A percentile compares a stretch with the other conserved stretches of the same genome.
Evolutionary conservation across 2,797 vertebrate species (phyloP).

Genomic region (Limnodromus scolopaceus): DNA sequence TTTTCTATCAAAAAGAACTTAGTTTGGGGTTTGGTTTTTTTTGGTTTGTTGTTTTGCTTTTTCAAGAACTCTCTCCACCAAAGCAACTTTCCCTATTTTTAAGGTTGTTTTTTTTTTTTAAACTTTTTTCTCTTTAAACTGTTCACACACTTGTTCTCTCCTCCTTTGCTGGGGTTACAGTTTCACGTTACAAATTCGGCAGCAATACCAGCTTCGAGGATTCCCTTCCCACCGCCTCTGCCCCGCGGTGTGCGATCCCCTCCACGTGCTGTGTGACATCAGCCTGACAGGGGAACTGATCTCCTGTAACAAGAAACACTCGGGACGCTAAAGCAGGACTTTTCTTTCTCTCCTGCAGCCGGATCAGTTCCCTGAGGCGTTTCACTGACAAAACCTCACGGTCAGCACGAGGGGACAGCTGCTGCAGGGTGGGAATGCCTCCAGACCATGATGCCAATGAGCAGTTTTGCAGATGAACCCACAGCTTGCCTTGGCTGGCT

Average conservation of each 20-base stretch:
- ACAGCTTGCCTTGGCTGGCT: background rate
- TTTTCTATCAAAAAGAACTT: background rate
- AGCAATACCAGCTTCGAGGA: background rate
- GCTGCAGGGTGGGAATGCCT: background rate
- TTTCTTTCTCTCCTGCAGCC: background rate
- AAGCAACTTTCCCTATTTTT: background rate
- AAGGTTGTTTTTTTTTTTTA: no score
- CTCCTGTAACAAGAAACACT: background rate
- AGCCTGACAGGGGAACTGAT: background rate
- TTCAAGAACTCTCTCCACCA: background rate
- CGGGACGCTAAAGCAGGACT: background rate
- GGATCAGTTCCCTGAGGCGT: background rate
- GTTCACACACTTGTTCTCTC: background rate
- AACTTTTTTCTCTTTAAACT: background rate
- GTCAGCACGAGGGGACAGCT: background rate
- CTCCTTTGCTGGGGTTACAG: background rate
- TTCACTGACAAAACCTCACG: background rate
- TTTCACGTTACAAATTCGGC: background rate
- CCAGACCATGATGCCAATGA: fast-evolving
- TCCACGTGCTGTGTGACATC: fast-evolving
- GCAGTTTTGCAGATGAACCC: background rate
- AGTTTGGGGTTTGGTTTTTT: no score
- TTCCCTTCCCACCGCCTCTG: background rate
- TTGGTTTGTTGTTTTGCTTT: no score
- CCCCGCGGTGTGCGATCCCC: background rate